Evolutionary conservation across 2,797 vertebrate genomes (phyloP).

Genomic region (Cryptoprocta ferox): DNA sequence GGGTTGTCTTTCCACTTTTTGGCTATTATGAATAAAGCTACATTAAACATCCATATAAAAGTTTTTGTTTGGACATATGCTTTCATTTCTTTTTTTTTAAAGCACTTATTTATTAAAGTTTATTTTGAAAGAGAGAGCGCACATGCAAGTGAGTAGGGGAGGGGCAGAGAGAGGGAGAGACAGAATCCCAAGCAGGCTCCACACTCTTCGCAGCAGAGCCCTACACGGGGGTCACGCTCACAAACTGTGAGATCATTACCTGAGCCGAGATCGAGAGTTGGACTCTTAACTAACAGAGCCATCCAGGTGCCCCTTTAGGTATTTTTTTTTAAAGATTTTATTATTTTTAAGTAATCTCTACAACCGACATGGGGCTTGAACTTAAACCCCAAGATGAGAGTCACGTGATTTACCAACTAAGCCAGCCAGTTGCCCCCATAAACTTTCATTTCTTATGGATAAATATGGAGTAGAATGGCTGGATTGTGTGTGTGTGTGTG

Average conservation of each 20-base stretch:
- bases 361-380: neutral
- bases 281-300: too few species aligned
- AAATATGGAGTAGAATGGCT: neutral
- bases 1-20: neutral
- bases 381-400: neutral
- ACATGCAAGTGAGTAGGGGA: neutral
- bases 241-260: too few species aligned
- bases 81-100: neutral
- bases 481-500: neutral
- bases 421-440: neutral
- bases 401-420: neutral
- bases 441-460: neutral
- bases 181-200: too few species aligned
- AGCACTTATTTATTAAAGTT: too few species aligned
- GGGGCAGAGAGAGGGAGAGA: too few species aligned
- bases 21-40: neutral
- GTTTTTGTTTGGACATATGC: neutral
- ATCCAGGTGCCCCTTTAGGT: too few species aligned
- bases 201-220: too few species aligned
- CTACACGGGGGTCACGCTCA: too few species aligned
- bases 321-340: neutral
- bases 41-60: neutral
- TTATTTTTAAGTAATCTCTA: neutral
- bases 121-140: too few species aligned
- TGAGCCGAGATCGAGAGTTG: too few species aligned